These are phyloP conservation scores for Gymnogyps californianus DNA, from an alignment of 2,113 vertebrate species.

Conservation along the genomic window DNA sequence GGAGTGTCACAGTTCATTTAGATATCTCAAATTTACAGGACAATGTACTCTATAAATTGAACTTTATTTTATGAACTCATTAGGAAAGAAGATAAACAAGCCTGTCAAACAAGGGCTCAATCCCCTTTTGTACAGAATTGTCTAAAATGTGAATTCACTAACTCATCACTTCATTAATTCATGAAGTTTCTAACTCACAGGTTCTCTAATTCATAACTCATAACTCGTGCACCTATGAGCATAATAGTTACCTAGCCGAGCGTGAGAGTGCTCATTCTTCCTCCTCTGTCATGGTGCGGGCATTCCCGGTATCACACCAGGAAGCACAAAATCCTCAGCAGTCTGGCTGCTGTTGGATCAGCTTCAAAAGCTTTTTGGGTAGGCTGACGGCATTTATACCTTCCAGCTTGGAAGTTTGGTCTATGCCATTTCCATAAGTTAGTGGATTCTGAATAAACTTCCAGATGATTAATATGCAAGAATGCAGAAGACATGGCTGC, in stretches of 20 bases:
- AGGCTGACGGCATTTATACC: neutral
- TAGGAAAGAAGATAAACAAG: neutral
- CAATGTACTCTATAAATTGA: neutral
- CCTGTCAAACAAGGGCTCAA: neutral
- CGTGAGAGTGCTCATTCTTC: neutral
- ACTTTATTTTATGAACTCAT: neutral
- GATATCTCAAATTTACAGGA: neutral
- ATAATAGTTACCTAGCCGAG: neutral
- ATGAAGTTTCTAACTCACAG: neutral
- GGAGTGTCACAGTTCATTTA: neutral
- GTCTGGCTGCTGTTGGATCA: neutral
- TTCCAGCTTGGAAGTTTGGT: neutral
- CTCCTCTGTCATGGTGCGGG: accelerated
- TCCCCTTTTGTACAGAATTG: neutral
- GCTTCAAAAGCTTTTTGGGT: neutral
- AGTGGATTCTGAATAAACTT: neutral
- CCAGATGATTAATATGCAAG: neutral
- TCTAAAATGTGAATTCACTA: neutral
- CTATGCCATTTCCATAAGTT: neutral
- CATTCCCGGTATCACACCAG: neutral
- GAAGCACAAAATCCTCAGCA: neutral
- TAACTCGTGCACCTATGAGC: neutral
- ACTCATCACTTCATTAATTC: neutral
- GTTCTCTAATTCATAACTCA: neutral
- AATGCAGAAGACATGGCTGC: neutral